Percentiles rank a stretch among this genome's conserved stretches.
phyloP scores from a whole-genome alignment of 2,113 vertebrate genomes.

The Donacobius atricapilla region DNA sequence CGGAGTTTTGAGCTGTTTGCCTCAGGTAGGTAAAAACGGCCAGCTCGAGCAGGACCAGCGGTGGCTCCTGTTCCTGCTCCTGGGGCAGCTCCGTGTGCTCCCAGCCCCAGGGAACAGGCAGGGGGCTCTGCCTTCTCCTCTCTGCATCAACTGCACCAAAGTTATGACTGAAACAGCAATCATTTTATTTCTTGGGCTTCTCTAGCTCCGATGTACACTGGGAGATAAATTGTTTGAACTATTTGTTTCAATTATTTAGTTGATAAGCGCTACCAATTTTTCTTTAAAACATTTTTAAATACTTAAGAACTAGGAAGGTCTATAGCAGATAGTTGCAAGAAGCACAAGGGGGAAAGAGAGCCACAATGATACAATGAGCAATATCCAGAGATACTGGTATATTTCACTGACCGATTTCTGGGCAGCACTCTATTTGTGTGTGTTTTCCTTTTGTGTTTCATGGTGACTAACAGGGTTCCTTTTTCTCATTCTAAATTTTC shows the following conservation, averaged over 20 bases:
- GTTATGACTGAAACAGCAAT: neutral
- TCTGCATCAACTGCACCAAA: neutral
- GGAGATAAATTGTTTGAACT: neutral
- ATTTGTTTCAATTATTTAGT: neutral
- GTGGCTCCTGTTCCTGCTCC: neutral
- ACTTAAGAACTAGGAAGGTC: neutral
- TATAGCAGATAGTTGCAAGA: neutral
- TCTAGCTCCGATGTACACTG: neutral
- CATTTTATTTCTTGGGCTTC: neutral
- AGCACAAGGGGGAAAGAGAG: neutral
- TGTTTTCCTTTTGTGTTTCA: neutral
- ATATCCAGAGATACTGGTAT: neutral
- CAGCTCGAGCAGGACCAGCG: rapidly evolving
- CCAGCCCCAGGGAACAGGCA: neutral
- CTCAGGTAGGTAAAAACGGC: neutral
- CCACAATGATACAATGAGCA: neutral
- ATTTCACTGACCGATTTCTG: neutral
- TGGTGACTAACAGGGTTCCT: neutral
- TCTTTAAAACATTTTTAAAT: neutral
- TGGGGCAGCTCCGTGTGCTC: too few relatives aligned
- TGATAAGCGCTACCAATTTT: neutral
- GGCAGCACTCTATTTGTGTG: neutral
- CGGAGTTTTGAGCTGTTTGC: neutral
- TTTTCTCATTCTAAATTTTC: neutral
- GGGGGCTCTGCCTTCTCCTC: neutral